A percentile compares a stretch with the other conserved stretches of the same genome.
These are phyloP conservation scores for Subacronicta megacephala DNA, from an alignment of 2,888 invertebrate genomes.

Conservation along the genomic window DNA sequence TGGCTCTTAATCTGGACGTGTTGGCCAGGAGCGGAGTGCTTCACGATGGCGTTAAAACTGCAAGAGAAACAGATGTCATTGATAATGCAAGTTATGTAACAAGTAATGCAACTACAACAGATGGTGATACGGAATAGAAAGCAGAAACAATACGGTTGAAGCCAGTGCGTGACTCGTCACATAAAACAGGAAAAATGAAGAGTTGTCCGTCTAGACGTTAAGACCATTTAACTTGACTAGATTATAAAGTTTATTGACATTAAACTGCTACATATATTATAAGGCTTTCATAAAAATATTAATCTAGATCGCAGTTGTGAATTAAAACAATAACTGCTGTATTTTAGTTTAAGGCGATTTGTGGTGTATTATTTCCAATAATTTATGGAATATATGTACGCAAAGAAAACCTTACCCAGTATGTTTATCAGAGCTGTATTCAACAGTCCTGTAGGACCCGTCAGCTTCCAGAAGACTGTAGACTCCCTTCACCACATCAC, in stretches of 20 bases:
- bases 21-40: slow-evolving; percentile 85
- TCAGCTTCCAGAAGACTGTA: slow-evolving; percentile 90
- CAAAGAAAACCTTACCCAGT: slow-evolving; percentile 78
- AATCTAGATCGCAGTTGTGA: not conserved
- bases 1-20: slow-evolving; percentile 79
- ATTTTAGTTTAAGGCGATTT: not conserved
- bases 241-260: not conserved
- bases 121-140: slow-evolving; percentile 39
- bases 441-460: slow-evolving; percentile 90
- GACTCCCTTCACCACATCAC: slow-evolving; percentile 91
- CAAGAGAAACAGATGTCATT: slow-evolving; percentile 37
- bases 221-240: slow-evolving; percentile 12
- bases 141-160: slow-evolving; percentile 23
- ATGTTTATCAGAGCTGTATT: slow-evolving; percentile 90
- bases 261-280: slow-evolving; percentile 5
- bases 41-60: slow-evolving; percentile 90
- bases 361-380: slow-evolving; percentile 7
- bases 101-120: slow-evolving; percentile 10
- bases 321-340: not conserved
- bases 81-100: slow-evolving; percentile 1
- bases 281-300: not conserved
- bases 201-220: slow-evolving; percentile 22
- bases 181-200: slow-evolving; percentile 30
- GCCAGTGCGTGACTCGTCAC: slow-evolving; percentile 42
- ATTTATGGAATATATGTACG: not conserved